Percentiles rank a stretch among this genome's conserved stretches.
Evolutionary conservation across 2,888 invertebrate genomes (phyloP).

Genomic region (Cheilosia soror): DNA sequence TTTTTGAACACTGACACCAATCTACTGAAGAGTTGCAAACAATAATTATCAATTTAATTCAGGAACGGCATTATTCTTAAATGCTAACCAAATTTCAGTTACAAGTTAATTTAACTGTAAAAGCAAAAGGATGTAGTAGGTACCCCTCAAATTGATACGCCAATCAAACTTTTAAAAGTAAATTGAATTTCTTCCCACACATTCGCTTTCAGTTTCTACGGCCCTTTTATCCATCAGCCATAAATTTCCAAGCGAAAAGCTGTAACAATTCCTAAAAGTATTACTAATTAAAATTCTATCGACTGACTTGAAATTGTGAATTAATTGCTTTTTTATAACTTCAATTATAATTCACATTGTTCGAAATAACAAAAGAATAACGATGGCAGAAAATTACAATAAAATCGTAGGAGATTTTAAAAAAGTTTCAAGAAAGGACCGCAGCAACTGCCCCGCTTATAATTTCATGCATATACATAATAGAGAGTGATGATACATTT

Average conservation of each 20-base stretch:
- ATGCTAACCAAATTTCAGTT: slow-evolving; percentile 17
- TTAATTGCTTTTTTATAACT: slow-evolving; percentile 66
- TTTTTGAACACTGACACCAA: no score
- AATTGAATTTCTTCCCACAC: slow-evolving; percentile 40
- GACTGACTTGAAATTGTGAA: slow-evolving; percentile 64
- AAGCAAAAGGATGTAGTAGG: slow-evolving; percentile 26
- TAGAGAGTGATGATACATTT: slow-evolving; percentile 15
- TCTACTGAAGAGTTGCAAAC: neutral
- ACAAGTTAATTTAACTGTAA: slow-evolving; percentile 27
- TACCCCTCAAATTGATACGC: slow-evolving; percentile 36
- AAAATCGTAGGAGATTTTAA: slow-evolving; percentile 3
- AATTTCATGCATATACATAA: slow-evolving; percentile 40
- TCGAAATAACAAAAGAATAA: slow-evolving; percentile 56
- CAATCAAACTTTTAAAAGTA: slow-evolving; percentile 54
- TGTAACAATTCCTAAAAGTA: slow-evolving; percentile 32
- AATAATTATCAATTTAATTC: neutral
- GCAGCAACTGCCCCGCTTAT: slow-evolving; percentile 46
- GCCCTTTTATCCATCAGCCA: slow-evolving; percentile 23
- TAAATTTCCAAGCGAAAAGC: slow-evolving; percentile 26
- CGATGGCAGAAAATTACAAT: neutral
- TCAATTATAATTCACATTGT: slow-evolving; percentile 67
- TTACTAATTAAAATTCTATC: slow-evolving; percentile 67
- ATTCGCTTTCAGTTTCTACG: neutral
- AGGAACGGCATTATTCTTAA: neutral
- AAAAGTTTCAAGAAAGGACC: slow-evolving; percentile 30